These are phyloP conservation scores for Tyria jacobaeae DNA, from an alignment of 2,888 invertebrate species.

Conservation along the genomic window DNA sequence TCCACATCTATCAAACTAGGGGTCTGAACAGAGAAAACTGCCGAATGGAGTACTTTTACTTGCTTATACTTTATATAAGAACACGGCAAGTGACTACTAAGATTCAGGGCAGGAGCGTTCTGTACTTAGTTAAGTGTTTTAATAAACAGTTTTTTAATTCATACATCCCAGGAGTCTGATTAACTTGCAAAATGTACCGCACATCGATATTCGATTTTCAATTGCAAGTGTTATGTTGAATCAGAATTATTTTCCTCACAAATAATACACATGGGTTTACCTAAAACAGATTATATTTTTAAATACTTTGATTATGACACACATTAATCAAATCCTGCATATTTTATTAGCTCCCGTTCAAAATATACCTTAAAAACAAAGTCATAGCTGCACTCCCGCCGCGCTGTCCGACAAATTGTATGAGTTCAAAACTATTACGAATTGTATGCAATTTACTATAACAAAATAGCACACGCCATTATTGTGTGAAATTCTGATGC, in stretches of 20 bases:
- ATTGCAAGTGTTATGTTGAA: no score
- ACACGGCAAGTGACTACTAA: not conserved
- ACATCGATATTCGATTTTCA: no score
- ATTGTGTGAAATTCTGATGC: constrained; percentile 58
- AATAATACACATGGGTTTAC: not conserved
- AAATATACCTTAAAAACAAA: not conserved
- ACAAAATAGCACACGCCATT: constrained; percentile 65
- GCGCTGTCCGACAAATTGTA: constrained; percentile 46
- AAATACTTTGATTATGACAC: not conserved
- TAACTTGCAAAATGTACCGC: not conserved
- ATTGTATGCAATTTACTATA: constrained; percentile 65
- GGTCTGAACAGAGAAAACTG: constrained; percentile 57
- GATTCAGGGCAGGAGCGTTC: no score
- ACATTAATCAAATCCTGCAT: not conserved
- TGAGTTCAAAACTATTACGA: constrained; percentile 61
- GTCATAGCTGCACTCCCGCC: constrained; percentile 27
- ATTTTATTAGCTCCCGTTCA: not conserved
- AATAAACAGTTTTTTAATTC: no score
- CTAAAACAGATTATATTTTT: not conserved
- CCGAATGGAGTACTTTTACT: constrained; percentile 9
- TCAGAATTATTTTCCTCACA: no score
- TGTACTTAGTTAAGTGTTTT: no score
- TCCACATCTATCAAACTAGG: constrained; percentile 77
- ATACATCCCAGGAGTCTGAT: not conserved
- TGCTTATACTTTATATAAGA: not conserved